Evolutionary conservation across 1,140 invertebrate species (phyloP).

Genomic region (Trachymyrmex septentrionalis): DNA sequence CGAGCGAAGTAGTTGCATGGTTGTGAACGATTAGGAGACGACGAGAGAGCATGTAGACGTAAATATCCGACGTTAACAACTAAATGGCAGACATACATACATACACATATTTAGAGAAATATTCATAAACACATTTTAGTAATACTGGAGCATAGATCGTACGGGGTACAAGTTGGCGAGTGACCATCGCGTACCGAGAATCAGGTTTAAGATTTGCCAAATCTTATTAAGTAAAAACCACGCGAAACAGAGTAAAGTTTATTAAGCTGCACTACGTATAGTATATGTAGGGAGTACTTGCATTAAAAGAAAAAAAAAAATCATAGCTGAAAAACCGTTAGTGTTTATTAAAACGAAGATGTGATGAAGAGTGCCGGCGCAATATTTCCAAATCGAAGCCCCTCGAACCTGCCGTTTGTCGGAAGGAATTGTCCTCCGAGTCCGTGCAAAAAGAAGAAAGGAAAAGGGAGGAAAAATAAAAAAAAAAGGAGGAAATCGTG

Average conservation of each 20-base stretch:
- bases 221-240: constrained; percentile 75
- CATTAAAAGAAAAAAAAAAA: constrained; percentile 70
- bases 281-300: constrained; percentile 74
- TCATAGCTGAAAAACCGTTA: constrained; percentile 79
- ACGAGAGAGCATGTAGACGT: constrained; percentile 24
- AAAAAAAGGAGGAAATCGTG: constrained; percentile 10
- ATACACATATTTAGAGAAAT: constrained; percentile 28
- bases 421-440: background rate
- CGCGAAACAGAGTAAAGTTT: constrained; percentile 73
- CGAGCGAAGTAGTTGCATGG: background rate
- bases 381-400: constrained; percentile 80
- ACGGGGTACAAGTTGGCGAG: constrained; percentile 65
- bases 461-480: background rate
- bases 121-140: constrained; percentile 57
- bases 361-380: constrained; percentile 77
- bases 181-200: constrained; percentile 43
- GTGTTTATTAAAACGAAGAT: constrained; percentile 76
- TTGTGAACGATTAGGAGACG: constrained; percentile 20
- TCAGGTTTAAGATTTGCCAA: constrained; percentile 80
- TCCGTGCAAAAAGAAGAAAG: constrained; percentile 19
- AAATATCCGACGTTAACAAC: constrained; percentile 64
- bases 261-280: constrained; percentile 76
- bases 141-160: constrained; percentile 71
- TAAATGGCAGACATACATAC: constrained; percentile 48
- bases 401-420: constrained; percentile 39